Conservation (phyloP, 1,140 invertebrate species). For the Palaemon carinicauda region DNA sequence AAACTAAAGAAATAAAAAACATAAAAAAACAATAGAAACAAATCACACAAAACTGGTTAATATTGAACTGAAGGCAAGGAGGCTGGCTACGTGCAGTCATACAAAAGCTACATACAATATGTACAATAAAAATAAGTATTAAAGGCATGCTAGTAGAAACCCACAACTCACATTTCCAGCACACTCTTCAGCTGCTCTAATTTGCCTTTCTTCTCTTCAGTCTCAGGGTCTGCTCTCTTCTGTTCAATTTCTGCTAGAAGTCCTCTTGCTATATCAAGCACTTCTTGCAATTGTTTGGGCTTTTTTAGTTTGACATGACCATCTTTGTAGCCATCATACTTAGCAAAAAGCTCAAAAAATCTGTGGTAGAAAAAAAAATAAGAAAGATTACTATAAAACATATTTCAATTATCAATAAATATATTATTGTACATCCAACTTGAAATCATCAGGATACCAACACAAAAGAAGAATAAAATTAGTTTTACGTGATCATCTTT, state of each 20-base stretch:
- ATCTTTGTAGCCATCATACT: conserved; percentile 94
- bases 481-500: too few relatives aligned
- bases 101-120: neutral
- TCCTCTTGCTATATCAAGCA: conserved; percentile 91
- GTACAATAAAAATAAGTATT: neutral
- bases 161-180: conserved; percentile 88
- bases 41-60: too few relatives aligned
- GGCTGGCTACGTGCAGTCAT: neutral
- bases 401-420: neutral
- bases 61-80: too few relatives aligned
- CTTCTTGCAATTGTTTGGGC: conserved; percentile 97
- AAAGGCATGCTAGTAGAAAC: neutral
- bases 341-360: conserved; percentile 98
- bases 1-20: too few relatives aligned
- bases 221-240: conserved; percentile 83
- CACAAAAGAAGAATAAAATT: too few relatives aligned
- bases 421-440: neutral
- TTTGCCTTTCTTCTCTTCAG: conserved; percentile 97
- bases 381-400: neutral
- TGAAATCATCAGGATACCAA: too few relatives aligned
- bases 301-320: conserved; percentile 97
- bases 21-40: too few relatives aligned
- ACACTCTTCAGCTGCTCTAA: conserved; percentile 97
- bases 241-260: conserved; percentile 89
- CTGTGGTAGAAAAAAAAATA: conserved; percentile 66